Conservation (phyloP, 2,113 vertebrate species). For the Nycticorax nycticorax region DNA sequence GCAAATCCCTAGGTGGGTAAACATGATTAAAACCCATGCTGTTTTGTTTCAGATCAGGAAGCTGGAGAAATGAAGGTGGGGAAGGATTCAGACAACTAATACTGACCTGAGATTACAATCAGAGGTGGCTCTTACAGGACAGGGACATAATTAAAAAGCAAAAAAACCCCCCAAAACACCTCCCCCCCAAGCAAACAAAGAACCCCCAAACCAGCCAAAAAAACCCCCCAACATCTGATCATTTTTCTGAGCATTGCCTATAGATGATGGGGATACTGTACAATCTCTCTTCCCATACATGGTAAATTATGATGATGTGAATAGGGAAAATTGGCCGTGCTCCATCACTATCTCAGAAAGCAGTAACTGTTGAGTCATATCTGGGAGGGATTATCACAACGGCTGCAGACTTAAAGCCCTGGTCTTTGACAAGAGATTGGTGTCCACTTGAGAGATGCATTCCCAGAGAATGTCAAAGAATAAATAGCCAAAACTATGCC, state of each 20-base stretch:
- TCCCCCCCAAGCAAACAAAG: too few species aligned
- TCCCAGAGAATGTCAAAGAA: not conserved
- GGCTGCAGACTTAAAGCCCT: not conserved
- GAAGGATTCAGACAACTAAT: not conserved
- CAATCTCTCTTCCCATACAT: not conserved
- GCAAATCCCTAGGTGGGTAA: not conserved
- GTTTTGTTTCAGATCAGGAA: not conserved
- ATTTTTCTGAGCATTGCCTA: not conserved
- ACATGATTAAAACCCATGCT: not conserved
- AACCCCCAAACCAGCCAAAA: too few species aligned
- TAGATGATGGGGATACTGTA: not conserved
- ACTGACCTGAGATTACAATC: not conserved
- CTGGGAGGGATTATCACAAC: not conserved
- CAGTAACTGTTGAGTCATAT: not conserved
- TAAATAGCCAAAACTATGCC: not conserved
- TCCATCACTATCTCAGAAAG: not conserved
- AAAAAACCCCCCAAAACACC: too few species aligned
- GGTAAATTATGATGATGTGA: not conserved
- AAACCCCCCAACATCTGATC: not conserved
- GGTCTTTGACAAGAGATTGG: not conserved
- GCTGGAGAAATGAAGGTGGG: not conserved
- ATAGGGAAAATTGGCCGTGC: not conserved
- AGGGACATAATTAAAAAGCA: not conserved
- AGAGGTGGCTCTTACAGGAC: not conserved
- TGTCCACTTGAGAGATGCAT: not conserved